Evolutionary conservation across 2,797 vertebrate species (phyloP), one percentile per base, ranked within the genome.

Genomic region (Gymnodraco acuticeps): DNA sequence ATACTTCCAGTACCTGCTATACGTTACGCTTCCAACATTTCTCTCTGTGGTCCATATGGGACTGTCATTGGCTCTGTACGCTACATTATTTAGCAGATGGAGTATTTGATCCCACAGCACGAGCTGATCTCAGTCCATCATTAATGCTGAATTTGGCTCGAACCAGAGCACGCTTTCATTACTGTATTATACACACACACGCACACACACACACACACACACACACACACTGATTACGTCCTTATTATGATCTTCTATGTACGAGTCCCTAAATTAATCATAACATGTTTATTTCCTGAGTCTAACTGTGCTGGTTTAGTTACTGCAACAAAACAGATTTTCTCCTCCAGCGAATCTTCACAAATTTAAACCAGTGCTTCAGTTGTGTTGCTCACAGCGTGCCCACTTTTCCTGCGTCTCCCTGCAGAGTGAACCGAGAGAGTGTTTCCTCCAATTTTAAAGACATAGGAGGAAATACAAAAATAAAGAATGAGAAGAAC

Each of bases 41-140:
- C 73, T 65, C 59, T 82, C 73, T 79, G 75, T 60, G 75, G 68
- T 88, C 88, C 89, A 80, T 88, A 71, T 73, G 92, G 92, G 93
- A 92, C 88, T 77, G 84, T 82, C 85, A 65, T 72, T 78, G 72
- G 86, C 83, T 87, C 88, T 13, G 70, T 82, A 55, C 38, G 9
- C 75, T 94, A 85, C 91, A 95, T 95, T 93, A 94, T 95, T 95
- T 87, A 95, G 75, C 87, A 93, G 89, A 83, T 45, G 11, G 75
- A 67, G 81, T 87, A 91, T 94, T 93, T 94, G 92, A 94, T 94
- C 89, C 89, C 86, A 64, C 76, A 69, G 75, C 82, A 87, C 74
- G 75, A 85, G 86, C 86, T 85, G 82, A 88, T 88, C 67, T 79
- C 75, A 78, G 88, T 86, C 79, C 81, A 88, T 94, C 92, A 93